These are phyloP conservation scores for Monochamus alternatus DNA, from an alignment of 2,888 invertebrate species.

Conservation along the genomic window DNA sequence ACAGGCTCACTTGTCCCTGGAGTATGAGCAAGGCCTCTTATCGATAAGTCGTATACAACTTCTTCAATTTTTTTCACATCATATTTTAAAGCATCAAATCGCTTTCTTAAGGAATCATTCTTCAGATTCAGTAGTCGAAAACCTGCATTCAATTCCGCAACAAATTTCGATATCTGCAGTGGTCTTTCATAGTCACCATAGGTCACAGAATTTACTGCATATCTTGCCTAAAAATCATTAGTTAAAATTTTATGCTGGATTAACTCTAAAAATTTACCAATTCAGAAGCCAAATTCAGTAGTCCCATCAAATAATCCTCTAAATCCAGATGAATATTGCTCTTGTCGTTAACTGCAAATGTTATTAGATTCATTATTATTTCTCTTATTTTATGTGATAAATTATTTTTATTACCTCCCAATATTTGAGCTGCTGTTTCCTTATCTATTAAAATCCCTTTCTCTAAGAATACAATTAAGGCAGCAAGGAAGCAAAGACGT, in stretches of 20 bases:
- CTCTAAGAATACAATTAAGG: conserved; percentile 87
- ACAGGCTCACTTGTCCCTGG: conserved; percentile 14
- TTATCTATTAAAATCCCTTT: conserved; percentile 82
- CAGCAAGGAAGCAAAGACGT: conserved; percentile 83
- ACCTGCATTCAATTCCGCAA: conserved; percentile 90
- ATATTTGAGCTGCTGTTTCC: conserved; percentile 82
- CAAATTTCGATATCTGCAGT: conserved; percentile 87
- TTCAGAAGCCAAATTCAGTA: conserved; percentile 88
- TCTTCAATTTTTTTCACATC: conserved; percentile 96
- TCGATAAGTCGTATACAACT: conserved; percentile 90
- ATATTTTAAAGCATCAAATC: conserved; percentile 91
- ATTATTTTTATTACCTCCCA: conserved; percentile 77
- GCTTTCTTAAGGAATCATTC: conserved; percentile 89
- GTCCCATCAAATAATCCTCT: conserved; percentile 91
- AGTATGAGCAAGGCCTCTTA: conserved; percentile 80
- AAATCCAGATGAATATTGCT: conserved; percentile 92
- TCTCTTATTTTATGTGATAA: background rate
- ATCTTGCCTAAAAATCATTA: conserved; percentile 75
- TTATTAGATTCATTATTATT: conserved; percentile 6
- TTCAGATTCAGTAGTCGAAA: conserved; percentile 92
- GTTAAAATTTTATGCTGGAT: conserved; percentile 1
- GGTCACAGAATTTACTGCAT: conserved; percentile 89
- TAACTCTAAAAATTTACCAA: conserved; percentile 74
- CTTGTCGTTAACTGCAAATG: conserved; percentile 77
- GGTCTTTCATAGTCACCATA: conserved; percentile 88